Conservation (phyloP, 2,888 invertebrate species). For the Bruchidius siliquastri region DNA sequence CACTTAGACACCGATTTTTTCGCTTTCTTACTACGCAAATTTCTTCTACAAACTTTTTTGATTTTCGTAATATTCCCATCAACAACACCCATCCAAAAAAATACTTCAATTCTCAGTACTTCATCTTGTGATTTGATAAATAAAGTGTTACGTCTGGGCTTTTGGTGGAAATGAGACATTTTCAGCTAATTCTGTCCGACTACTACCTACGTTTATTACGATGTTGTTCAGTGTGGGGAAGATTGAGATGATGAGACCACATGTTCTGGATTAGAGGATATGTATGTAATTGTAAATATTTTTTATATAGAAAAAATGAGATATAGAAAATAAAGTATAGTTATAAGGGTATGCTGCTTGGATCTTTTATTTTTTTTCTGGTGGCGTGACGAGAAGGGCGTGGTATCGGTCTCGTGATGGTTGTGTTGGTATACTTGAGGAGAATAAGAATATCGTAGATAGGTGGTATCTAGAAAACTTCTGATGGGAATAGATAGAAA, state of each 20-base stretch:
- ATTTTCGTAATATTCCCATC: too few species aligned
- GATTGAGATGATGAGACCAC: neutral
- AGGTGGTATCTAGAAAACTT: neutral
- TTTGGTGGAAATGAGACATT: neutral
- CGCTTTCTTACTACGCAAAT: too few species aligned
- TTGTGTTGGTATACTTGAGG: neutral
- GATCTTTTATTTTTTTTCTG: neutral
- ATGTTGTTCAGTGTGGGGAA: neutral
- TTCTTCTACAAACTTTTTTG: too few species aligned
- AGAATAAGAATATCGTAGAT: neutral
- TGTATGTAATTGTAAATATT: neutral
- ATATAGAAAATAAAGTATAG: neutral
- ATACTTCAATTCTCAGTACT: too few species aligned
- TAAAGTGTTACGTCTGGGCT: neutral
- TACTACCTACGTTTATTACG: neutral
- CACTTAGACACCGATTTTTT: too few species aligned
- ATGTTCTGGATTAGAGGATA: neutral
- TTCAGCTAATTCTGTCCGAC: neutral
- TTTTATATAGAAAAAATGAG: neutral
- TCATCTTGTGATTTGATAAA: neutral
- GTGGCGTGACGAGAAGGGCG: neutral
- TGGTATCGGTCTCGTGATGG: neutral
- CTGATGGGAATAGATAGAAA: too few species aligned
- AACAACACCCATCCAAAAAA: too few species aligned
- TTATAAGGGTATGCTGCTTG: neutral